Evolutionary conservation across 2,888 invertebrate genomes (phyloP), one percentile per base, ranked within the genome.

Genomic region (Celastrina argiolus): DNA sequence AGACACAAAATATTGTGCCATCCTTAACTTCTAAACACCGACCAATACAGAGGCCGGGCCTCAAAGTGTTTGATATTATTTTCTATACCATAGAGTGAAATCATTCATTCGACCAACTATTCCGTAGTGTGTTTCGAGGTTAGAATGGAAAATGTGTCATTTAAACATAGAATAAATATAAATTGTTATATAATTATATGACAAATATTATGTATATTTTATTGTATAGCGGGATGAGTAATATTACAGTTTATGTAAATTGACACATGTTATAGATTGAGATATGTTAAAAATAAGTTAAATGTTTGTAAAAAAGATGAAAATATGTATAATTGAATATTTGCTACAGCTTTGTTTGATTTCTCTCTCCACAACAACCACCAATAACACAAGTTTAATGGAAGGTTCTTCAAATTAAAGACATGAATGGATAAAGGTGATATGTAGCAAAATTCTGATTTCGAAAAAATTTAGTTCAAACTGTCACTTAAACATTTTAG

Each of bases 251-350:
- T 85, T 84, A 87, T 89, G 86, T 88, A 89, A 89, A 88, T 86
- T 83, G 78, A 86, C 81, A 81, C 84, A 85, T 89, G 90, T 90
- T 91, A 89, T 87, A 85, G 82, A 88, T 76, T 81, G 84, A 88
- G 82, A 87, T 85, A 85, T 85, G 87, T 88, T 88, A 88, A 85
- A 80, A 83, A 81, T 90, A 90, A 88, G 90, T 88, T 88, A 88
- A 89, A 83, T 90, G 90, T 91, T 91, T 90, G 90, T 90, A 89
- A 90, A 91, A 88, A 85, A 74, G 86, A 83, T 88, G 85, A 85
- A 85, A 80, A 89, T 87, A 91, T 90, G 90, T 89, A 88, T 89
- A 88, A 90, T 81, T 89, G 86, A 89, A 87, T 87, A 90, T 90
- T 91, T 91, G 88, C 84, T 88, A 90, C 59, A 22, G 63, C 45